Evolutionary conservation across 2,888 invertebrate species (phyloP).

Genomic region (Dryocosmus kuriphilus): DNA sequence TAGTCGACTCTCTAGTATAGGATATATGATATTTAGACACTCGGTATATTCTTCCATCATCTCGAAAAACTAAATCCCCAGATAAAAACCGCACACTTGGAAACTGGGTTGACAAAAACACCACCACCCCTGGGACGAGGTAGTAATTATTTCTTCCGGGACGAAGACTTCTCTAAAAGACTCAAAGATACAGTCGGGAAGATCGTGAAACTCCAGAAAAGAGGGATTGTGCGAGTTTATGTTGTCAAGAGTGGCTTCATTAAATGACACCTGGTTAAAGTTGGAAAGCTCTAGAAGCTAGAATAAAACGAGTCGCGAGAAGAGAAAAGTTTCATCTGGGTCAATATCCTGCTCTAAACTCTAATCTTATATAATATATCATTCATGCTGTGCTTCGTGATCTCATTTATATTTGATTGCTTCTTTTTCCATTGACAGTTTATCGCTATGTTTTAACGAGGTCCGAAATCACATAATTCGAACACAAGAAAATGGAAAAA

Average conservation of each 20-base stretch:
- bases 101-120: neutral
- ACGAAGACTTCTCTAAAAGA: neutral
- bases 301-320: neutral
- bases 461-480: neutral
- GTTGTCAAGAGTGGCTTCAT: neutral
- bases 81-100: neutral
- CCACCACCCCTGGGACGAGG: neutral
- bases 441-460: neutral
- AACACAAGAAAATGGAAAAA: neutral
- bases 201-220: neutral
- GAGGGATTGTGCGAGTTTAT: neutral
- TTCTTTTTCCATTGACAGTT: neutral
- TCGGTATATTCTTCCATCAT: neutral
- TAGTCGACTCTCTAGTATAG: too few relatives aligned
- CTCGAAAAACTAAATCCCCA: neutral
- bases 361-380: slow-evolving; percentile 7
- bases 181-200: neutral
- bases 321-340: neutral
- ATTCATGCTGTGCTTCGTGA: neutral
- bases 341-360: neutral
- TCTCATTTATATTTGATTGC: neutral
- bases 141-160: slow-evolving; percentile 1
- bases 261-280: neutral
- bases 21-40: too few relatives aligned
- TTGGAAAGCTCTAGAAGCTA: neutral